Evolutionary conservation across 2,888 invertebrate species (phyloP).

Genomic region (Amiota minor): DNA sequence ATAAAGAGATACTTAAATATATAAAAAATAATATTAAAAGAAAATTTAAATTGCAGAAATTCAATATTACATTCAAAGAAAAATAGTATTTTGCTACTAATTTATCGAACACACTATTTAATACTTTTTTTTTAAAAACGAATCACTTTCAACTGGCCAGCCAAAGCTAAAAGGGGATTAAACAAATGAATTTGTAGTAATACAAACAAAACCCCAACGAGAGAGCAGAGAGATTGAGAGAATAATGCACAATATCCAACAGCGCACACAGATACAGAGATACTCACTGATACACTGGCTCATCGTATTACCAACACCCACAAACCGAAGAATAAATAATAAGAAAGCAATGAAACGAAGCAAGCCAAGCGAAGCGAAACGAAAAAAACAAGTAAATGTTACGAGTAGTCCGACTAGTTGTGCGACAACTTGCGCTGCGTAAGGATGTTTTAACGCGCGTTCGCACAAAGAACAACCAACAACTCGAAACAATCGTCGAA

Average conservation of each 20-base stretch:
- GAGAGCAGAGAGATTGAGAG: no score
- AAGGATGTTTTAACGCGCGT: conserved; percentile 74
- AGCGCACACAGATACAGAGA: not conserved
- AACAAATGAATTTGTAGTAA: no score
- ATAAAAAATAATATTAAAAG: not conserved
- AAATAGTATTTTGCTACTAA: no score
- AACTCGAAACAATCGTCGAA: conserved; percentile 17
- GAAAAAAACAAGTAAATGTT: conserved; percentile 51
- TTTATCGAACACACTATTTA: no score
- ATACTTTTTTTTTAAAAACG: no score
- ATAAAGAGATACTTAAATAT: no score
- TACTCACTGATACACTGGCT: conserved; percentile 6
- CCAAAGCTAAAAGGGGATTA: no score
- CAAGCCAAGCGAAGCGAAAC: conserved; percentile 40
- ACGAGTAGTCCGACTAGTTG: conserved; percentile 75
- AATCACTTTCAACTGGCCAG: no score
- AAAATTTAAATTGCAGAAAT: no score
- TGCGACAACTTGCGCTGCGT: conserved; percentile 79
- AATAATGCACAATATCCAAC: not conserved
- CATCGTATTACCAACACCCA: not conserved
- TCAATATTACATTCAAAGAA: no score
- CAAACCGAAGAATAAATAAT: not conserved
- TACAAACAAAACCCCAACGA: no score
- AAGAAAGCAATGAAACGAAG: not conserved
- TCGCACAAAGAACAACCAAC: conserved; percentile 47